Evolutionary conservation across 2,888 invertebrate species (phyloP).

Genomic region (Campoplex capitator): DNA sequence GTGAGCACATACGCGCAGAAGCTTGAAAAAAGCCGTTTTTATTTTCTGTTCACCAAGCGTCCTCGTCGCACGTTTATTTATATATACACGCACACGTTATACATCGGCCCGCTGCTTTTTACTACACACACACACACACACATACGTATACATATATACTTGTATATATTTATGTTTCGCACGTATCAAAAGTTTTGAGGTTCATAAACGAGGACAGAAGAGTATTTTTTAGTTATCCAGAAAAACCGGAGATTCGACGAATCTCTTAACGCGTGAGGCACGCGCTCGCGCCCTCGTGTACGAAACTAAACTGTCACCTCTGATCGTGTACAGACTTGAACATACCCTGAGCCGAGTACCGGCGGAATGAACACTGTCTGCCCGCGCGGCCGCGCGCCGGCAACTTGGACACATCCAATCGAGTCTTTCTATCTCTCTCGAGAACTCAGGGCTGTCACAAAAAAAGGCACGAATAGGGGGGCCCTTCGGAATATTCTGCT

Average conservation of each 20-base stretch:
- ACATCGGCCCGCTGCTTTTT: neutral
- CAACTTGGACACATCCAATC: constrained; percentile 37
- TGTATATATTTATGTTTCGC: neutral
- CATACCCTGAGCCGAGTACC: constrained; percentile 61
- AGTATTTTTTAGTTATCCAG: constrained; percentile 2
- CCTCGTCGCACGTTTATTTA: constrained; percentile 41
- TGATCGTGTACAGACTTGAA: constrained; percentile 60
- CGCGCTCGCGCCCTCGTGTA: constrained; percentile 47
- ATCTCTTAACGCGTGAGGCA: constrained; percentile 33
- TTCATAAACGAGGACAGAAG: neutral
- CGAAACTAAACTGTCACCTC: constrained; percentile 71
- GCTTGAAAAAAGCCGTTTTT: constrained; percentile 10
- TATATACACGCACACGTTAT: constrained; percentile 6
- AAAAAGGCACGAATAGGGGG: constrained; percentile 46
- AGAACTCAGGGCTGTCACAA: constrained; percentile 34
- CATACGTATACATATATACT: neutral
- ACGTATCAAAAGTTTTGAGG: constrained; percentile 6
- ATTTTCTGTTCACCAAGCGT: constrained; percentile 23
- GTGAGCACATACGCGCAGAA: constrained; percentile 16
- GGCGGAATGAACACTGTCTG: constrained; percentile 59
- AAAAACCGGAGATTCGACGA: neutral
- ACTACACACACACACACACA: neutral
- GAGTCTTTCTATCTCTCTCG: constrained; percentile 33
- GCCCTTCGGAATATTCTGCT: constrained; percentile 55
- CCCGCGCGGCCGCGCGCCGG: constrained; percentile 56